These are phyloP conservation scores for Piezodorus guildinii DNA, from an alignment of 1,140 invertebrate genomes.

Conservation along the genomic window DNA sequence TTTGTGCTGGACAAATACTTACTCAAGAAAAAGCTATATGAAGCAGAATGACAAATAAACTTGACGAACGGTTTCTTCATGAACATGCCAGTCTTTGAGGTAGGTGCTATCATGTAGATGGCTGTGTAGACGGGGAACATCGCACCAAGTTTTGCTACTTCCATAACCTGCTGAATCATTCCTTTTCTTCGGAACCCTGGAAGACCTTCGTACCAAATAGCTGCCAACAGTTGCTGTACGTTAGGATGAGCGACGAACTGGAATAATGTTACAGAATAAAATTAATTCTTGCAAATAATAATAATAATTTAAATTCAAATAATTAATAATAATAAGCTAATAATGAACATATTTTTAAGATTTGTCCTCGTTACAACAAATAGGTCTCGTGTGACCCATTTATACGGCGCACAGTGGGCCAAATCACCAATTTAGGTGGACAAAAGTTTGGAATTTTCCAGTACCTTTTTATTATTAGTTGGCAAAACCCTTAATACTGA, in stretches of 20 bases:
- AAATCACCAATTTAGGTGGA: too few relatives aligned
- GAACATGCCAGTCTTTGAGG: slow-evolving; percentile 63
- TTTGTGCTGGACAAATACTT: slow-evolving; percentile 37
- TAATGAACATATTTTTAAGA: too few relatives aligned
- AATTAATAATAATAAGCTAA: too few relatives aligned
- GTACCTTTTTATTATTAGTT: too few relatives aligned
- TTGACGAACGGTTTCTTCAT: slow-evolving; percentile 90
- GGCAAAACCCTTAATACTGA: too few relatives aligned
- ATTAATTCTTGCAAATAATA: too few relatives aligned
- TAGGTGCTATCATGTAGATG: slow-evolving; percentile 73
- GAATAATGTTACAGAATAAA: slow-evolving; percentile 25
- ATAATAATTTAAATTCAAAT: too few relatives aligned
- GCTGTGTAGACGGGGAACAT: slow-evolving; percentile 78
- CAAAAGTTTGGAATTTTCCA: too few relatives aligned
- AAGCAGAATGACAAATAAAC: slow-evolving; percentile 82
- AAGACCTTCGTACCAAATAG: slow-evolving; percentile 86
- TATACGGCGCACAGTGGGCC: too few relatives aligned
- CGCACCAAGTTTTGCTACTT: slow-evolving; percentile 63
- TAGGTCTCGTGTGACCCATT: too few relatives aligned
- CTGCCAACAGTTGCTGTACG: slow-evolving; percentile 77
- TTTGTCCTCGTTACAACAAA: too few relatives aligned
- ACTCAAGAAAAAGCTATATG: slow-evolving; percentile 83
- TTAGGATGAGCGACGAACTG: slow-evolving; percentile 89
- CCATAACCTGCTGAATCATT: slow-evolving; percentile 59
- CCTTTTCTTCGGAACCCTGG: slow-evolving; percentile 74